These are phyloP conservation scores for Pan paniscus DNA, from an alignment of 2,113 vertebrate species.

Conservation along the genomic window DNA sequence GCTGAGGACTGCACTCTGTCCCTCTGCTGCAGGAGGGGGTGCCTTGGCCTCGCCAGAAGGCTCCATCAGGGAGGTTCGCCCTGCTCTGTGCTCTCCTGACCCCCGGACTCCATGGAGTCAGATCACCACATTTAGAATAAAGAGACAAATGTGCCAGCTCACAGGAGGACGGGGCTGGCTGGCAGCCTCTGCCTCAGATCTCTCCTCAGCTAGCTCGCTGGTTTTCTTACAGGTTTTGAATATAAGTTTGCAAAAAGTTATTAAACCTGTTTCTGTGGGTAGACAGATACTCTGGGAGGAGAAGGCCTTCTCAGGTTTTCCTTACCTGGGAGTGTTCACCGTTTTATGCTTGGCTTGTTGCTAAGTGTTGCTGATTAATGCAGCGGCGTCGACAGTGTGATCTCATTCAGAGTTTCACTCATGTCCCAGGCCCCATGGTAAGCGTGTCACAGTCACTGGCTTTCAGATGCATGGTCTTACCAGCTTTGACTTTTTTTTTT, in stretches of 20 bases:
- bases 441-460: not conserved
- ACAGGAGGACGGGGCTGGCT: not conserved
- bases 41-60: fast-evolving
- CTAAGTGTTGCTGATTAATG: fast-evolving
- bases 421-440: not conserved
- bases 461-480: not conserved
- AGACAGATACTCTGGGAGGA: fast-evolving
- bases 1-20: fast-evolving
- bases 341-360: not conserved
- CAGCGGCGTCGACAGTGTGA: fast-evolving
- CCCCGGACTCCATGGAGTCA: not conserved
- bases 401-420: fast-evolving
- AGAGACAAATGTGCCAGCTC: not conserved
- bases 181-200: not conserved
- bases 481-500: not conserved
- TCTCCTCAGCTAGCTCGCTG: not conserved
- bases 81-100: fast-evolving
- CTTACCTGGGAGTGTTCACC: fast-evolving
- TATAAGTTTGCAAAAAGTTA: not conserved
- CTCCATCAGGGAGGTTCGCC: not conserved
- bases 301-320: not conserved
- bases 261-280: not conserved
- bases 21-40: not conserved
- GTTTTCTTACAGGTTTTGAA: not conserved
- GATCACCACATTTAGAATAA: not conserved